Base-by-base conservation (phyloP, 2,888 invertebrate genomes). In the Sinotaia quadrata region DNA sequence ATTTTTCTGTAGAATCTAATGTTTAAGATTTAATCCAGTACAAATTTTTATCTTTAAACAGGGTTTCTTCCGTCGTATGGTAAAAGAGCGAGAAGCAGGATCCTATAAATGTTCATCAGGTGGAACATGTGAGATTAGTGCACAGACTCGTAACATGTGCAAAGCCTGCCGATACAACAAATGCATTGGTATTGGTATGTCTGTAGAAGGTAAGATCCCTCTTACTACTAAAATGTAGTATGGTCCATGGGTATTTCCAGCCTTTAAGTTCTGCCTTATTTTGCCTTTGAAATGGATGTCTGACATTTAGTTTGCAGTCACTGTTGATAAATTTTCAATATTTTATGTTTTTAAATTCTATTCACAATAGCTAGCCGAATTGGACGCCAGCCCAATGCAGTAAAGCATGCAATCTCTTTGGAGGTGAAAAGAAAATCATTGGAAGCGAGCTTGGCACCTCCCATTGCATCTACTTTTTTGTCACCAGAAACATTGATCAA, bases 61-160 rank as follows among this genome's bases (percentile, higher is more conserved):
- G 87, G 87, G 87, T 18, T 87, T 87, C 74, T 87, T 87, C 75
- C 79, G 87, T 33, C 75, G 87, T 15, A 86, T 86, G 76, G 84
- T 84, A 0, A 86, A 85, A 69, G 87, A 87, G 68, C 75, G 87
- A 34, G 85, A 84, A 36, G 74, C 78, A 24, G 73, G 81, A 34
- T 77, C 77, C 12, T 87, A 86, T 72, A 76, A 76, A 36, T 87
- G 87, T 74, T 75, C 80, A 37, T 83, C 83, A 44, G 77, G 77
- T 21, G 80, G 81, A 2, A 72, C 68, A 24, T 88, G 88, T 78
- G 77, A 79, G 61, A 84, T 88, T 33, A 87, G 82, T 61, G 75
- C 80, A 60, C 61, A 81, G 31, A 87, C 87, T 1, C 71, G 88
- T 31, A 87, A 87, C 71, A 75, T 85, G 68, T 88, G 88, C 75